Base-by-base conservation (phyloP, 2,888 invertebrate genomes). In the Agriotes lineatus region DNA sequence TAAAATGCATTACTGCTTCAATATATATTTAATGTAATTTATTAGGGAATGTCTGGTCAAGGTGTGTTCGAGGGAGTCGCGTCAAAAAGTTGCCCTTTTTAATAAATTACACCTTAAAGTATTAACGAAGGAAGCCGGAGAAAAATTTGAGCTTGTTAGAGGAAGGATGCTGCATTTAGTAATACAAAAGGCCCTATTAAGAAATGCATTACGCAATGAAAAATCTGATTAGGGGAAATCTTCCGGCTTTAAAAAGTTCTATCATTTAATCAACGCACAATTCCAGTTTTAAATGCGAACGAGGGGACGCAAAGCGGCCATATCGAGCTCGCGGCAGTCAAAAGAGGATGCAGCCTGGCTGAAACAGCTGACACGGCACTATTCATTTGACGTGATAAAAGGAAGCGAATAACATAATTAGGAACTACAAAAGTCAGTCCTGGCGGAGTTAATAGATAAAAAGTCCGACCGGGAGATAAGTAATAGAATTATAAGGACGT, bases 401-500 rank as follows among this genome's bases (percentile, higher is more conserved):
- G 77, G 76, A 76, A 75, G 75, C 72, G 77, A 78, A 81, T 80
- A 80, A 80, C 78, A 76, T 78, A 81, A 81, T 82, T 81, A 82
- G 79, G 81, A 81, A 76, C 77, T 77, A 81, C 81, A 81, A 81
- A 82, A 82, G 81, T 82, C 80, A 79, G 76, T 79, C 78, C 75
- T 58, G 67, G 75, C 76, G 67, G 76, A 78, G 82, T 80, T 83
- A 82, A 83, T 82, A 82, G 82, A 82, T 82, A 82, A 82, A 83
- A 82, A 81, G 82, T 79, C 76, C 78, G 78, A 79, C 79, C 81
- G 79, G 78, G 79, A 78, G 80, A 80, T 80, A 81, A 78, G 80
- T 82, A 82, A 82, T 82, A 79, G 80, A 81, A 82, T 82, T 82
- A 82, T 80, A 80, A 82, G 79, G 79, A 78, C 77, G 74, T 77